Evolutionary conservation across 2,888 invertebrate genomes (phyloP).

Genomic region (Leptinotarsa rubiginosa): DNA sequence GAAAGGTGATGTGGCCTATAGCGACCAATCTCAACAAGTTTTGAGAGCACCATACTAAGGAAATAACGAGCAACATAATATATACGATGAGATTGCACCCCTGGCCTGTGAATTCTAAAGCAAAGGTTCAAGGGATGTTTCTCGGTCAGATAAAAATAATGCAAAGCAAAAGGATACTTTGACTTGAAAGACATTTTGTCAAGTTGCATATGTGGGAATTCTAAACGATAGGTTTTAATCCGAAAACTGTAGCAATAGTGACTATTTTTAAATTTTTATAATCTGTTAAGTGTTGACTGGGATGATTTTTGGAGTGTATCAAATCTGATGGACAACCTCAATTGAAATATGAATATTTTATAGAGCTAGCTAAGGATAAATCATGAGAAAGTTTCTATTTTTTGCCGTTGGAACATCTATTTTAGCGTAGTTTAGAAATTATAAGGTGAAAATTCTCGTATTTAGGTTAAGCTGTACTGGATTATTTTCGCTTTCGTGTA

Average conservation of each 20-base stretch:
- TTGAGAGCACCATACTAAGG: no score
- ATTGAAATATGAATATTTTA: constrained; percentile 35
- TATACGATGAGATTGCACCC: no score
- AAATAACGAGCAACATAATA: no score
- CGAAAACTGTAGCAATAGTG: constrained; percentile 24
- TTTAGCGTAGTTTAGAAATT: constrained; percentile 31
- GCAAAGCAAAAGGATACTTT: background rate
- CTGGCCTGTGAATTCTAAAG: no score
- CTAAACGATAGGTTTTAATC: constrained; percentile 23
- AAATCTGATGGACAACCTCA: constrained; percentile 2
- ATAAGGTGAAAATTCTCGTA: constrained; percentile 40
- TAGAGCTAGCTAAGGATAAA: constrained; percentile 35
- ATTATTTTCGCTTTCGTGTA: constrained; percentile 42
- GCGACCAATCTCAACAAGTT: no score
- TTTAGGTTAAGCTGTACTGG: constrained; percentile 37
- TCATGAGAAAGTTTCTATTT: constrained; percentile 35
- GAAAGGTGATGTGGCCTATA: no score
- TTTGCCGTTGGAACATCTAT: constrained; percentile 33
- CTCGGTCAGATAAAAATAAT: background rate
- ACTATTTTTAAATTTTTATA: constrained; percentile 37
- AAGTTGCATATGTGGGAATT: constrained; percentile 19
- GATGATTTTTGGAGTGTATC: constrained; percentile 37
- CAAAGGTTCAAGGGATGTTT: no score
- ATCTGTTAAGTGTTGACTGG: constrained; percentile 30
- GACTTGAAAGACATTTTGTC: background rate